Percentiles rank a stretch among this genome's conserved stretches.
These are phyloP conservation scores for Lycaena phlaeas DNA, from an alignment of 2,888 invertebrate genomes.

Conservation along the genomic window DNA sequence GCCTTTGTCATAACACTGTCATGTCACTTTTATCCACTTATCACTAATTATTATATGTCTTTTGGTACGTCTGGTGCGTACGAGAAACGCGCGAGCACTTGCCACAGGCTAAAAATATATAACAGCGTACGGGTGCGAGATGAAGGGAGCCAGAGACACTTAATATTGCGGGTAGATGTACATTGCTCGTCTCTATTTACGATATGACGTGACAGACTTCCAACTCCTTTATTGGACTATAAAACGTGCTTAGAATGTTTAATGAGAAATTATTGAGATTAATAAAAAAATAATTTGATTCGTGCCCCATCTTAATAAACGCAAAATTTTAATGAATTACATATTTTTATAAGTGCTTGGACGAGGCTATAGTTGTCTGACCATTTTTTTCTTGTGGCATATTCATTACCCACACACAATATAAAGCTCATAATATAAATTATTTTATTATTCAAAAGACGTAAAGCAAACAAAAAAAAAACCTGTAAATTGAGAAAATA, in stretches of 20 bases:
- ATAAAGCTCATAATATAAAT: no score
- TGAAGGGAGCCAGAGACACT: constrained; percentile 19
- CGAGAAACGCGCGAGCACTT: constrained; percentile 33
- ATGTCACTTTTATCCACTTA: constrained; percentile 33
- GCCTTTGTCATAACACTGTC: constrained; percentile 63
- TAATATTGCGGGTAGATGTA: constrained; percentile 14
- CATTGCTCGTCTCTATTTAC: constrained; percentile 14
- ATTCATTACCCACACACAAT: no score
- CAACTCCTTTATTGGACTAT: background rate
- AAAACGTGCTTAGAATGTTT: background rate
- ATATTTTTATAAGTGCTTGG: background rate
- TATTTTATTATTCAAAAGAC: no score
- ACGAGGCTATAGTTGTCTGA: no score
- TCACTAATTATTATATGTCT: constrained; percentile 18
- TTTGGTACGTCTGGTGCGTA: constrained; percentile 25
- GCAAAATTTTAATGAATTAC: background rate
- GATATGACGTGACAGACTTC: constrained; percentile 5
- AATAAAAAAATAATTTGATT: constrained; percentile 3
- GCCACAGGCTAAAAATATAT: constrained; percentile 55
- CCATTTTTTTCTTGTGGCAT: no score
- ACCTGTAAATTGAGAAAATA: no score
- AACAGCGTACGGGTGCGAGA: constrained; percentile 2
- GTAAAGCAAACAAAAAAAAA: no score
- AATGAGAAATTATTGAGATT: background rate
- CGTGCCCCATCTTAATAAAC: constrained; percentile 6